Evolutionary conservation across 2,888 invertebrate species (phyloP), one percentile per base, ranked within the genome.

Genomic region (Protodeltote pygarga): DNA sequence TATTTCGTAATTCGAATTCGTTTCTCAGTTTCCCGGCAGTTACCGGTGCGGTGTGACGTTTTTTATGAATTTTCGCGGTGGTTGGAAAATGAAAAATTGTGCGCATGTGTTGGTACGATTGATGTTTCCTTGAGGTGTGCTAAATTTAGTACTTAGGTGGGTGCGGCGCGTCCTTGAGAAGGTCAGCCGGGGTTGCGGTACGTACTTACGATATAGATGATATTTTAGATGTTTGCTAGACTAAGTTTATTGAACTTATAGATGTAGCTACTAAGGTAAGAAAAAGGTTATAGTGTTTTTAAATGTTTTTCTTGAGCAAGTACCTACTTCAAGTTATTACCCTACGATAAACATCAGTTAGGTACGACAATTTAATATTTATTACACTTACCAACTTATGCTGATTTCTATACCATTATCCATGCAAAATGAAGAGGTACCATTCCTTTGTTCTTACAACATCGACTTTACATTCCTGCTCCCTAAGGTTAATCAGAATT

Each of bases 71-170:
- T 55, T 65, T 47, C 10, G 42, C 27, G 25, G 63, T 52, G 58
- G 60, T 58, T 63, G 50, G 49, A 40, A 54, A 61, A 65, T 63
- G 71, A 71, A 77, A 77, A 75, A 77, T 74, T 78, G 87, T 91
- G 91, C 90, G 91, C 91, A 91, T 91, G 91, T 91, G 90, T 90
- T 80, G 83, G 69, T 74, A 74, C 82, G 84, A 91, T 91, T 91
- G 91, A 91, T 89, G 89, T 91, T 90, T 89, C 79, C 89, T 89
- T 89, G 90, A 91, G 91, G 91, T 89, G 89, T 75, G 82, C 87
- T 89, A 86, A 87, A 89, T 90, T 85, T 87, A 86, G 89, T 75
- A 64, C 57, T 70, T 74, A 84, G 89, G 87, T 87, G 83, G 83
- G 83, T 66, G 82, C 77, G 86, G 81, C 78, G 79, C 82, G 83